Conservation (phyloP, 2,113 vertebrate species). For the Macaca nemestrina region DNA sequence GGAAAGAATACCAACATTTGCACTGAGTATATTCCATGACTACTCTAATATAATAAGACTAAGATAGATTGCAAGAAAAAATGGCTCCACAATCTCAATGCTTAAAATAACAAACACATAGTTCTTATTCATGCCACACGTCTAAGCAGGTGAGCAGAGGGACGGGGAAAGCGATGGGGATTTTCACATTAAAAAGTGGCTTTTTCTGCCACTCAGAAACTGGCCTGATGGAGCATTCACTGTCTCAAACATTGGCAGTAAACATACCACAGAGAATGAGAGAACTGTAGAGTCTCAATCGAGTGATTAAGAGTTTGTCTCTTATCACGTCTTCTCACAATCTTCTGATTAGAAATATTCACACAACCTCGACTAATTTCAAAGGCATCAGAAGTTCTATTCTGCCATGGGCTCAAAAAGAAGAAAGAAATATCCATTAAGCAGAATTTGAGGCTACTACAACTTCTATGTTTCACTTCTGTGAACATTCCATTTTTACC, state of each 20-base stretch:
- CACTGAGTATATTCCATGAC: neutral
- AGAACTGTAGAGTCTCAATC: neutral
- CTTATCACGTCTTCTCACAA: neutral
- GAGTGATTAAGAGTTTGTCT: neutral
- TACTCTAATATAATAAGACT: neutral
- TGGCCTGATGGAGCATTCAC: neutral
- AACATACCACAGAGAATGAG: neutral
- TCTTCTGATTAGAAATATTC: neutral
- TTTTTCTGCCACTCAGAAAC: neutral
- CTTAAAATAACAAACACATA: neutral
- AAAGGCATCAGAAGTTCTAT: neutral
- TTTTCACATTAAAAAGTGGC: neutral
- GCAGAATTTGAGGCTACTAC: neutral
- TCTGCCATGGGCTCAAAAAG: neutral
- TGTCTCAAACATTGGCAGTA: neutral
- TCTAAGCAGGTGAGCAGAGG: neutral
- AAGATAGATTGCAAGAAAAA: neutral
- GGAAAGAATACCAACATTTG: neutral
- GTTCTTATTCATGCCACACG: neutral
- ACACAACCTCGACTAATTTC: neutral
- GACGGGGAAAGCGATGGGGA: rapidly evolving
- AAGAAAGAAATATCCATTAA: conserved; percentile 13
- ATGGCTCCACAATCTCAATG: neutral
- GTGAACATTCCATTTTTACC: conserved; percentile 1
- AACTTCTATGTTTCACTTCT: neutral